Conservation (phyloP, 2,113 vertebrate species). For the Pterophyllum scalare region DNA sequence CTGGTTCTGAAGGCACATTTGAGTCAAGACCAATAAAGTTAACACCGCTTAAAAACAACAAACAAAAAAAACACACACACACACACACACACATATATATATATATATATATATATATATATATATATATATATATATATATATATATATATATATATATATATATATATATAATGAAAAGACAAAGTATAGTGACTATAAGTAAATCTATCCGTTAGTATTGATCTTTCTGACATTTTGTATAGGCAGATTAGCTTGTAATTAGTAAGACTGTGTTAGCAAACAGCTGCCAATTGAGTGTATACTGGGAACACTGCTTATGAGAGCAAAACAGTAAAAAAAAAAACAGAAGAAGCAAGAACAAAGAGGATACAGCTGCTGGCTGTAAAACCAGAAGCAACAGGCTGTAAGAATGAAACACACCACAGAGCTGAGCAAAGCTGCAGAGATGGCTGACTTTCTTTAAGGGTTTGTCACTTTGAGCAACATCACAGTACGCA, state of each 20-base stretch:
- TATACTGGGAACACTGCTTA: neutral
- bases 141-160: too few species aligned
- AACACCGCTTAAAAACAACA: neutral
- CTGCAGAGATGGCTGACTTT: constrained; percentile 6
- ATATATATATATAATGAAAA: too few species aligned
- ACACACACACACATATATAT: accelerated
- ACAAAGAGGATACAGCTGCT: neutral
- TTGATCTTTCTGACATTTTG: neutral
- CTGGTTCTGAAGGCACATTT: neutral
- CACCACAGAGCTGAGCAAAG: neutral
- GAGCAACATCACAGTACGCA: neutral
- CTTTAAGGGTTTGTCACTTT: constrained; percentile 9
- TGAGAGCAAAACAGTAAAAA: neutral
- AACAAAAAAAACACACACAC: too few species aligned
- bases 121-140: too few species aligned
- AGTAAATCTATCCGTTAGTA: neutral
- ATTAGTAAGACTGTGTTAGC: neutral
- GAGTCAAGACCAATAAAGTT: neutral
- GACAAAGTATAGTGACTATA: neutral
- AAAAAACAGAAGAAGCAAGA: neutral
- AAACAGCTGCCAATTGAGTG: neutral
- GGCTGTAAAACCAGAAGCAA: neutral
- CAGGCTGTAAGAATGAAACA: neutral
- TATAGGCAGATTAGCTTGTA: neutral
- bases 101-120: too few species aligned